Percentiles rank a stretch among this genome's conserved stretches.
Conservation (phyloP, 2,797 vertebrate genomes). For the Streptopelia turtur region DNA sequence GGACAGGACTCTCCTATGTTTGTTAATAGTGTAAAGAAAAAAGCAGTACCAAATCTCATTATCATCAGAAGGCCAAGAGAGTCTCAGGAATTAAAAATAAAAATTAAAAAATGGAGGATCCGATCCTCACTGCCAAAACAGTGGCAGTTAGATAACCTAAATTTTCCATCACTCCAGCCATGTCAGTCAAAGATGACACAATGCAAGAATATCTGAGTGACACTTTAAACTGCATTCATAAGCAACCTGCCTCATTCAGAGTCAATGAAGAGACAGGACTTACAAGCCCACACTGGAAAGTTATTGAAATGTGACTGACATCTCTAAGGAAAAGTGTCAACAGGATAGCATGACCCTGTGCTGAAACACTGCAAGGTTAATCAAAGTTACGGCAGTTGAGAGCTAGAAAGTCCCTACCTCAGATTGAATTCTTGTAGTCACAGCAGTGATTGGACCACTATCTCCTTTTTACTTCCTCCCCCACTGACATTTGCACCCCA, state of each 20-base stretch:
- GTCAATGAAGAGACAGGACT: constrained; percentile 79
- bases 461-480: constrained; percentile 34
- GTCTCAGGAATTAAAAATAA: constrained; percentile 35
- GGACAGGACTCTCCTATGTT: background rate
- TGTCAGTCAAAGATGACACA: constrained; percentile 78
- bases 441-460: constrained; percentile 35
- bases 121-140: constrained; percentile 39
- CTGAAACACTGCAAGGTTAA: constrained; percentile 81
- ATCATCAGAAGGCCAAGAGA: background rate
- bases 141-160: constrained; percentile 57
- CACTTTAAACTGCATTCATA: constrained; percentile 79
- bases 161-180: constrained; percentile 62
- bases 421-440: constrained; percentile 64
- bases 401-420: constrained; percentile 57
- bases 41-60: background rate
- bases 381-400: constrained; percentile 76
- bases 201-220: constrained; percentile 78
- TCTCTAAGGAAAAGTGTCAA: constrained; percentile 77
- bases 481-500: constrained; percentile 33
- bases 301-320: constrained; percentile 86
- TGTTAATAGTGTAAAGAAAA: background rate
- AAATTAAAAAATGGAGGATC: background rate
- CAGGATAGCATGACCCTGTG: constrained; percentile 69
- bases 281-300: constrained; percentile 78
- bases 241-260: constrained; percentile 80